These are phyloP conservation scores for Tuberolachnus salignus DNA, from an alignment of 2,888 invertebrate species.

Conservation along the genomic window DNA sequence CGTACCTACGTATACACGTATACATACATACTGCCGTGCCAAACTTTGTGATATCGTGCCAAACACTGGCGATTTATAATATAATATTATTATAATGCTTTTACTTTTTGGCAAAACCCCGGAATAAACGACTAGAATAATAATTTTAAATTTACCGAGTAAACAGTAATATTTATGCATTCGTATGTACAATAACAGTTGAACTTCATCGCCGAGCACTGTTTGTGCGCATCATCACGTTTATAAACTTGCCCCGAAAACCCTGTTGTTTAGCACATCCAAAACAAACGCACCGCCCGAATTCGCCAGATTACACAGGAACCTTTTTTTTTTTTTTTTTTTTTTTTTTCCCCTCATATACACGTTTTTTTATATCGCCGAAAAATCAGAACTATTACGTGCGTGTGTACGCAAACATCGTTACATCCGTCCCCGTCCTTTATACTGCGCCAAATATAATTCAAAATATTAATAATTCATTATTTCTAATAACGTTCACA, in stretches of 20 bases:
- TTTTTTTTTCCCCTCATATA: too few relatives aligned
- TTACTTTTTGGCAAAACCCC: conserved; percentile 52
- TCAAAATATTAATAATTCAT: too few relatives aligned
- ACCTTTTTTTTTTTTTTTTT: too few relatives aligned
- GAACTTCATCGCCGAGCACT: conserved; percentile 12
- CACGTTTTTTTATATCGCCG: too few relatives aligned
- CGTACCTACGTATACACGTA: conserved; percentile 3
- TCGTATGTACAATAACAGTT: conserved; percentile 18
- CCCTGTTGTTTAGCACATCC: conserved; percentile 12
- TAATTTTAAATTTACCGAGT: conserved; percentile 51
- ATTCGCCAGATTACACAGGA: too few relatives aligned
- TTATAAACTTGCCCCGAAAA: conserved; percentile 2
- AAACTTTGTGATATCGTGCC: conserved; percentile 43
- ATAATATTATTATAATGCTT: not conserved
- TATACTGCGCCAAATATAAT: too few relatives aligned
- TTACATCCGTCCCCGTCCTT: too few relatives aligned
- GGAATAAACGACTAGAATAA: conserved; percentile 50
- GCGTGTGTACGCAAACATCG: too few relatives aligned
- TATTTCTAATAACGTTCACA: too few relatives aligned
- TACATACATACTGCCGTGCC: conserved; percentile 10
- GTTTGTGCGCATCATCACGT: not conserved
- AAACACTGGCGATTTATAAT: conserved; percentile 44
- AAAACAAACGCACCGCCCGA: conserved; percentile 13
- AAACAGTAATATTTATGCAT: conserved; percentile 19
- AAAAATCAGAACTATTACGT: too few relatives aligned